Conservation (phyloP, 1,140 invertebrate species). For the Lasioglossum albipes region DNA sequence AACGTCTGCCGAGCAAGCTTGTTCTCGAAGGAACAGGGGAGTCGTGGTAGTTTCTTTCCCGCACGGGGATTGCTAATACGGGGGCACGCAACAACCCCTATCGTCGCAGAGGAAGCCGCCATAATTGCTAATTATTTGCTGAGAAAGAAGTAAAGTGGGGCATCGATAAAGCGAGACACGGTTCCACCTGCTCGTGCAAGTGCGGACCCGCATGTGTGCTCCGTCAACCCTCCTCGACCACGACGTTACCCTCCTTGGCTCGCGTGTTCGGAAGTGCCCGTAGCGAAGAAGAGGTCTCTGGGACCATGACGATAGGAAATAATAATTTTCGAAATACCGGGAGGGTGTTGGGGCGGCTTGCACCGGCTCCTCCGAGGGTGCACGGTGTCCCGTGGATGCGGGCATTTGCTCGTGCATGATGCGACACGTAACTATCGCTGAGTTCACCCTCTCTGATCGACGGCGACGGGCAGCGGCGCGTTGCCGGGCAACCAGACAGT, state of each 20-base stretch:
- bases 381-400: too few species aligned
- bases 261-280: too few species aligned
- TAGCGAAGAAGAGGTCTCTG: too few species aligned
- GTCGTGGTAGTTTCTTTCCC: too few species aligned
- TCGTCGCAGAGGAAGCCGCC: background rate
- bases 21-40: too few species aligned
- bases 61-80: too few species aligned
- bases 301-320: too few species aligned
- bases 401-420: conserved; percentile 41
- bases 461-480: conserved; percentile 62
- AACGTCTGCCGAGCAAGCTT: too few species aligned
- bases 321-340: too few species aligned
- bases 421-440: conserved; percentile 44
- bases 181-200: background rate
- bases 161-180: background rate
- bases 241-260: background rate
- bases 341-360: too few species aligned
- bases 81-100: background rate
- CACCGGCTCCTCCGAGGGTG: background rate
- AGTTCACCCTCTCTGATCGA: conserved; percentile 63
- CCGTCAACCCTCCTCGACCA: too few species aligned
- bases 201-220: background rate
- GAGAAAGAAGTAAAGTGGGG: background rate
- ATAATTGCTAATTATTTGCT: background rate
- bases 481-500: conserved; percentile 74